Evolutionary conservation across 2,797 vertebrate genomes (phyloP), one percentile per base, ranked within the genome.

Genomic region (Hybognathus amarus): DNA sequence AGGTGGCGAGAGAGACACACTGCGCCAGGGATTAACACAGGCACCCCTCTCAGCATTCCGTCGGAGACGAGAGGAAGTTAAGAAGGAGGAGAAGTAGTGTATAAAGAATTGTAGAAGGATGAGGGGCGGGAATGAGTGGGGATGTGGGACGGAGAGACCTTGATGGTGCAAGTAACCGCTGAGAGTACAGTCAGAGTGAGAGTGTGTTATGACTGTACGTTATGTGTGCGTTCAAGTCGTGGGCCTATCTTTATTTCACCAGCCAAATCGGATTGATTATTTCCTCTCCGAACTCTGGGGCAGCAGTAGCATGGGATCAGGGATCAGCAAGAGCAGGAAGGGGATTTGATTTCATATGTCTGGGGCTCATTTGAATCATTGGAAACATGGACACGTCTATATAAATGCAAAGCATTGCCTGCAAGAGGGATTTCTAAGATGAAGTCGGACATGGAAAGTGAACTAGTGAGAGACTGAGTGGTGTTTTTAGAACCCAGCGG

Each of bases 241-340:
- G 69, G 64, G 67, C 85, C 74, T 82, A 85, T 79, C 83, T 73
- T 89, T 86, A 84, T 83, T 82, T 77, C 87, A 82, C 85, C 82
- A 87, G 78, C 89, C 89, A 88, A 87, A 83, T 85, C 82, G 17
- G 80, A 82, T 88, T 71, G 90, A 92, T 93, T 92, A 91, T 89
- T 76, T 45, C 79, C 80, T 83, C 80, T 75, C 87, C 67, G 85
- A n/a, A 87, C 87, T 85, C 59, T 56, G 56, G 59, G 66, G 82
- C 79, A 74, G 83, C 87, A 52, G 66, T 66, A 38, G 78, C 45
- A 47, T 47, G 13, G 45, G 45, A 47, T 47, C 13, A 47, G 81
- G 87, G 87, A 87, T 88, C 86, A 87, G 77, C 79, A 64, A 30
- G 81, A 86, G 86, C 84, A 85, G 79, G 75, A 10, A 82, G 80